Conservation (phyloP, 2,113 vertebrate genomes). For the Grus americana region DNA sequence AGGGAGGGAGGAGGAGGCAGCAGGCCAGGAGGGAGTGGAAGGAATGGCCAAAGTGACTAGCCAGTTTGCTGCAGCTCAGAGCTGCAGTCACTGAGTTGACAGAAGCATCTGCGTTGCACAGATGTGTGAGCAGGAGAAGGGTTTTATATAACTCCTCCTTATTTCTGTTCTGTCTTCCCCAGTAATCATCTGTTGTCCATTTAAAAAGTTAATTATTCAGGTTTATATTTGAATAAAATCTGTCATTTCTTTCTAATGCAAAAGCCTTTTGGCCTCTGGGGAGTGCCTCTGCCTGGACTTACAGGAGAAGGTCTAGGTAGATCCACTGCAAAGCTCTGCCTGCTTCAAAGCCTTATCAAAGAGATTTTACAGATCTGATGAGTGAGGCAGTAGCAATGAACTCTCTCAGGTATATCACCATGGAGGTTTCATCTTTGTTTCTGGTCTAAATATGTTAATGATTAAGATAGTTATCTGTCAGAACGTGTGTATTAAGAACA, state of each 20-base stretch:
- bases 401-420: neutral
- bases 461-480: neutral
- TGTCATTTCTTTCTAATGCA: neutral
- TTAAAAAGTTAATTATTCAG: neutral
- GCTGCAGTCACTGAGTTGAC: neutral
- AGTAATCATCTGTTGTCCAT: neutral
- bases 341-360: constrained; percentile 33
- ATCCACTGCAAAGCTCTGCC: neutral
- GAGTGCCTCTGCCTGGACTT: neutral
- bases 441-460: neutral
- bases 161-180: neutral
- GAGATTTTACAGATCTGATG: neutral
- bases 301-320: neutral
- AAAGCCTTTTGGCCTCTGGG: neutral
- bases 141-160: neutral
- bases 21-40: neutral
- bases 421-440: neutral
- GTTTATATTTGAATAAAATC: neutral
- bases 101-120: neutral
- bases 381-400: neutral
- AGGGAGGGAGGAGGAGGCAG: neutral
- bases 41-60: neutral
- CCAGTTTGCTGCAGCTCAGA: neutral
- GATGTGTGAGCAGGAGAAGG: neutral
- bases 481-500: neutral